A percentile compares a stretch with the other conserved stretches of the same genome.
Conservation (phyloP, 2,888 invertebrate genomes). For the Apomyelois bistriatella region DNA sequence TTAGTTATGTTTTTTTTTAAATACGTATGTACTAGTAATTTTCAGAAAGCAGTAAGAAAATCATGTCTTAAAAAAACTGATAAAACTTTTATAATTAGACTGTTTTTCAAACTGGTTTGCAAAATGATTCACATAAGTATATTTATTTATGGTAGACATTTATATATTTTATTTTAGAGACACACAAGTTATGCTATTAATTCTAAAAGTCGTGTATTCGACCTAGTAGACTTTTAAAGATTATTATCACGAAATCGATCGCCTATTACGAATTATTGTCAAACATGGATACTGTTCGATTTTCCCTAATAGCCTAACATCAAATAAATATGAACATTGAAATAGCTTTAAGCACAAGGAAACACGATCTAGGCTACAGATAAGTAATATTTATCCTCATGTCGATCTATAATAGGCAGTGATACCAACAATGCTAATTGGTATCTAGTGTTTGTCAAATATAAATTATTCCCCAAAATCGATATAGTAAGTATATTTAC, state of each 20-base stretch:
- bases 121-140: too few relatives aligned
- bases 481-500: too few relatives aligned
- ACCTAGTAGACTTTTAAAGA: conserved; percentile 36
- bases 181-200: too few relatives aligned
- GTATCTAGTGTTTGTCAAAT: too few relatives aligned
- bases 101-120: too few relatives aligned
- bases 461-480: too few relatives aligned
- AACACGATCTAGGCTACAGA: conserved; percentile 31
- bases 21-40: not conserved
- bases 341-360: conserved; percentile 36
- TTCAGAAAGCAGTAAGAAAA: not conserved
- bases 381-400: conserved; percentile 25
- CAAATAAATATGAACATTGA: conserved; percentile 34
- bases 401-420: not conserved
- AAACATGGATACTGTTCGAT: conserved; percentile 28
- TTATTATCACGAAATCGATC: conserved; percentile 50
- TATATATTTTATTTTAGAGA: too few relatives aligned
- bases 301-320: conserved; percentile 39
- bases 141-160: too few relatives aligned
- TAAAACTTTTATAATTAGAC: too few relatives aligned
- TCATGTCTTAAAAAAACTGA: too few relatives aligned
- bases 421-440: not conserved
- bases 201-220: not conserved
- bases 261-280: conserved; percentile 33
- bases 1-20: not conserved